These are phyloP conservation scores for Coelopa frigida DNA, from an alignment of 1,140 invertebrate species.

Conservation along the genomic window DNA sequence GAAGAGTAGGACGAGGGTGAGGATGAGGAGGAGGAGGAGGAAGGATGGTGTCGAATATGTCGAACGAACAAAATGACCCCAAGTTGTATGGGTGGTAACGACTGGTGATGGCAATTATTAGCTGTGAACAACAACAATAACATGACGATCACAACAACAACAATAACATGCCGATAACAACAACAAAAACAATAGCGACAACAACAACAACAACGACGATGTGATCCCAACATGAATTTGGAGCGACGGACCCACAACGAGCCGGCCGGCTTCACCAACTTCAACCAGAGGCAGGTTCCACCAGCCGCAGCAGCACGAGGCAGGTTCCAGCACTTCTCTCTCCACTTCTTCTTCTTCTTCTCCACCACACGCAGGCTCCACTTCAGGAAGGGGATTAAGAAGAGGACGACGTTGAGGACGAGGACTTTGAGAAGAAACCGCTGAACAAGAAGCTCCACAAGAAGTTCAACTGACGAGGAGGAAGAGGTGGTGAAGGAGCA, in stretches of 20 bases:
- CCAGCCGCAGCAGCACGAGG: neutral
- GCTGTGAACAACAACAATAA: slow-evolving; percentile 10
- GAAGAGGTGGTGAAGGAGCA: too few species aligned
- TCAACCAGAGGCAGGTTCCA: slow-evolving; percentile 12
- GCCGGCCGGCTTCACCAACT: slow-evolving; percentile 1
- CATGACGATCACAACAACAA: neutral
- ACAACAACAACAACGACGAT: neutral
- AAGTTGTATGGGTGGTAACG: neutral
- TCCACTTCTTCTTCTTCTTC: too few species aligned
- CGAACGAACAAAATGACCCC: too few species aligned
- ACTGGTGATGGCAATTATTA: slow-evolving; percentile 10
- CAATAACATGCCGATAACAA: neutral
- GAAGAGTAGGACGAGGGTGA: too few species aligned
- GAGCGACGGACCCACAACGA: neutral
- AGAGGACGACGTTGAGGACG: neutral
- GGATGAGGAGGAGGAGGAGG: too few species aligned
- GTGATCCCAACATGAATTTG: neutral
- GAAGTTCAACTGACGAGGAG: too few species aligned
- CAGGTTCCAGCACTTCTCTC: too few species aligned
- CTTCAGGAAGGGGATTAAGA: too few species aligned
- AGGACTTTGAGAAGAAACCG: neutral
- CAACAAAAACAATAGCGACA: slow-evolving; percentile 4
- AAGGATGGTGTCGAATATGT: too few species aligned
- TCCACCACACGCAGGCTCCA: too few species aligned
- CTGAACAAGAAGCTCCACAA: too few species aligned